phyloP scores from a whole-genome alignment of 2,888 invertebrate genomes.

The Crematogaster levior region DNA sequence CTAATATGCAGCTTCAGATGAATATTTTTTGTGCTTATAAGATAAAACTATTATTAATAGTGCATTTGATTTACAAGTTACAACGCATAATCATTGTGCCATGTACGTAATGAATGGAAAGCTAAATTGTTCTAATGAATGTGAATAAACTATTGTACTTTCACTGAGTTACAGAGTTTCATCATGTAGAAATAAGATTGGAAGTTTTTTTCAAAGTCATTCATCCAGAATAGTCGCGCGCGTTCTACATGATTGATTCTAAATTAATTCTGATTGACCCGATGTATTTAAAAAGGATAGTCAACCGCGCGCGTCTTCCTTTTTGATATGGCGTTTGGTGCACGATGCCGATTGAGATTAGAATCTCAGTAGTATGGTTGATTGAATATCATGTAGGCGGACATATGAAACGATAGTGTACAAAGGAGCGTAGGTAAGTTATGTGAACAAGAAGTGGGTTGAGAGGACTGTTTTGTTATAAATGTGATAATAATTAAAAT shows the following conservation, averaged over 20 bases:
- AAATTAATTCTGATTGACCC: slow-evolving; percentile 64
- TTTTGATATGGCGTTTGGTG: slow-evolving; percentile 12
- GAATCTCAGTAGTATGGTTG: slow-evolving; percentile 32
- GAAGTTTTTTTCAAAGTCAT: slow-evolving; percentile 58
- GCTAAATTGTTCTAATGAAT: neutral
- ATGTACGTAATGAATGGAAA: neutral
- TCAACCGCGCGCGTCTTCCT: slow-evolving; percentile 24
- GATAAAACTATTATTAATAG: too few species aligned
- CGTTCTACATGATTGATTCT: slow-evolving; percentile 65
- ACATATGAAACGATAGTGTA: slow-evolving; percentile 25
- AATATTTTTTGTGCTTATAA: neutral
- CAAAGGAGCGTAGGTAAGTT: slow-evolving; percentile 7
- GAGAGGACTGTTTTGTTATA: neutral
- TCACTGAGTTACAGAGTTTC: neutral
- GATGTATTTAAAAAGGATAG: slow-evolving; percentile 15
- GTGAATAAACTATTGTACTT: neutral
- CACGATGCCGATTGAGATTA: slow-evolving; percentile 55
- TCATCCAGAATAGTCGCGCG: slow-evolving; percentile 12
- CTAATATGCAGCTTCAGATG: neutral
- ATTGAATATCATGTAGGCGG: slow-evolving; percentile 31
- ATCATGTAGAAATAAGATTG: neutral
- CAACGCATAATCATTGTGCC: neutral
- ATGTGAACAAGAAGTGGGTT: neutral
- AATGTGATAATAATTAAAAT: slow-evolving; percentile 9
- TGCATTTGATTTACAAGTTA: neutral